A percentile compares a stretch with the other conserved stretches of the same genome.
Conservation (phyloP, 2,113 vertebrate genomes). For the Gobio gobio region DNA sequence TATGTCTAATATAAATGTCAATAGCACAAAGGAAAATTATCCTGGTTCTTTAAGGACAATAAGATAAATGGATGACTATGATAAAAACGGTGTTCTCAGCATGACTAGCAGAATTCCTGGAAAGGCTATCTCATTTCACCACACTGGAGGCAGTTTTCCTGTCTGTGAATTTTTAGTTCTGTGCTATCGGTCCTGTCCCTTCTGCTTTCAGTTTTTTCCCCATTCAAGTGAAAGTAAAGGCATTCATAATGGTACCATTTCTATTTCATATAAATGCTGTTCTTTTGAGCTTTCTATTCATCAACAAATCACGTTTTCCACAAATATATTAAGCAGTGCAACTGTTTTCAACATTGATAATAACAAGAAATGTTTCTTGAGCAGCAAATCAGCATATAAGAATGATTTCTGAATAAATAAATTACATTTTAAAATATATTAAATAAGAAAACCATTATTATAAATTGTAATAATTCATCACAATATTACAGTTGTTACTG, state of each 20-base stretch:
- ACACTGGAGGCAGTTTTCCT: slow-evolving; percentile 73
- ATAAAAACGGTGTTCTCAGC: not conserved
- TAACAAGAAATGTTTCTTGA: not conserved
- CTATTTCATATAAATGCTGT: not conserved
- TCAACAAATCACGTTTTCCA: not conserved
- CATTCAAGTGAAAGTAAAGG: not conserved
- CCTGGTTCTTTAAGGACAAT: too few species aligned
- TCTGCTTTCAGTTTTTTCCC: slow-evolving; percentile 52
- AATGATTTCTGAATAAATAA: not conserved
- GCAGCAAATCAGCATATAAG: not conserved
- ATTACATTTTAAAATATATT: not conserved
- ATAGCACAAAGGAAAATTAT: not conserved
- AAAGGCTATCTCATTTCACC: slow-evolving; percentile 72
- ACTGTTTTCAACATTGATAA: not conserved
- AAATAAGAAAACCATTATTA: not conserved
- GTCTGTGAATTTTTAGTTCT: slow-evolving; percentile 55
- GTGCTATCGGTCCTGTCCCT: slow-evolving; percentile 56
- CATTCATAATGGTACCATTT: not conserved
- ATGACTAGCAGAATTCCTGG: slow-evolving; percentile 56
- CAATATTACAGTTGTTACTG: not conserved
- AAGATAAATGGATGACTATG: not conserved
- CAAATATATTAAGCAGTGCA: not conserved
- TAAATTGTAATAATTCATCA: not conserved
- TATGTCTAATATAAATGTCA: not conserved
- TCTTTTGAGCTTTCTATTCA: not conserved